Evolutionary conservation across 2,113 vertebrate genomes (phyloP).

Genomic region (Lathamus discolor): DNA sequence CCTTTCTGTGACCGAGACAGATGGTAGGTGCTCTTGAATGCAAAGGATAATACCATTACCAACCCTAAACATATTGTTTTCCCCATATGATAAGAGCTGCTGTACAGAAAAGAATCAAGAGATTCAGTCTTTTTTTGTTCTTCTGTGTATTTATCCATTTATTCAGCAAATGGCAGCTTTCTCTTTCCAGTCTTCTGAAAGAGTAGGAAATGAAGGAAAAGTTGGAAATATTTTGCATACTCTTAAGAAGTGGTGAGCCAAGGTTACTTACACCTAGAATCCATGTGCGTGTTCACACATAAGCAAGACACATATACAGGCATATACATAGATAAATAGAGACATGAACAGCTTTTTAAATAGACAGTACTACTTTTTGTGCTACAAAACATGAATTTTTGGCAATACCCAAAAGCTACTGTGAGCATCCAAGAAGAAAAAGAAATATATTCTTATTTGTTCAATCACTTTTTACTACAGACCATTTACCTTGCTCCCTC

Average conservation of each 20-base stretch:
- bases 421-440: neutral
- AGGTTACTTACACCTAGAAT: neutral
- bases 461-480: constrained; percentile 14
- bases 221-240: neutral
- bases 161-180: neutral
- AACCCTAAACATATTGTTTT: neutral
- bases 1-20: neutral
- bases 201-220: neutral
- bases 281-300: neutral
- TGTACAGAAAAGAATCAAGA: neutral
- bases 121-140: neutral
- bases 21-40: neutral
- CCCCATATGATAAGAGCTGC: neutral
- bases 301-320: neutral
- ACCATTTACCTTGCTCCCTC: constrained; percentile 45
- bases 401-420: neutral
- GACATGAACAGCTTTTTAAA: neutral
- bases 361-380: neutral
- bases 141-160: neutral
- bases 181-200: neutral
- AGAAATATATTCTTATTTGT: constrained; percentile 24
- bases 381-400: neutral
- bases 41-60: neutral
- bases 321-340: neutral
- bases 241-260: neutral